phyloP scores from a whole-genome alignment of 2,888 invertebrate genomes.

The Aleiodes alternator region DNA sequence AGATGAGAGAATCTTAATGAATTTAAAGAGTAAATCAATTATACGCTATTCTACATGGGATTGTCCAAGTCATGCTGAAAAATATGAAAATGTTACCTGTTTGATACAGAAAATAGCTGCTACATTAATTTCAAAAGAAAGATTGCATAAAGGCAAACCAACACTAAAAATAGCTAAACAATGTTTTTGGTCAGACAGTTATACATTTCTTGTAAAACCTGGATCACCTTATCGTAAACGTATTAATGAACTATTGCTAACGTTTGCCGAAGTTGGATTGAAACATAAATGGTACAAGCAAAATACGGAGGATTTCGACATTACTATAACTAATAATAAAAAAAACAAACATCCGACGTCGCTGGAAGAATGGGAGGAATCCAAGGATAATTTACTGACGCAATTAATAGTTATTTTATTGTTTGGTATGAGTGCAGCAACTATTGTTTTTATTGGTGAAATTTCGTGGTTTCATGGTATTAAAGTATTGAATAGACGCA shows the following conservation, averaged over 20 bases:
- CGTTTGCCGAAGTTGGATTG: slow-evolving; percentile 26
- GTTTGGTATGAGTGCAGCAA: slow-evolving; percentile 21
- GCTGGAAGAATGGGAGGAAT: not conserved
- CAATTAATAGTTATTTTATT: slow-evolving; percentile 32
- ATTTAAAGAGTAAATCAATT: slow-evolving; percentile 39
- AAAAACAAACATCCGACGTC: not conserved
- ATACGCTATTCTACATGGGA: not conserved
- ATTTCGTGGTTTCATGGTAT: not conserved
- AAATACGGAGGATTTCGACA: not conserved
- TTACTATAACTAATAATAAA: not conserved
- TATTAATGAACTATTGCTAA: slow-evolving; percentile 18
- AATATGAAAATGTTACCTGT: slow-evolving; percentile 48
- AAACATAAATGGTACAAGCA: slow-evolving; percentile 29
- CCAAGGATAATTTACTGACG: slow-evolving; percentile 9
- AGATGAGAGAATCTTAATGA: slow-evolving; percentile 34
- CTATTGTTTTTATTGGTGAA: slow-evolving; percentile 33
- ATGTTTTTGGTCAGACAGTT: slow-evolving; percentile 50
- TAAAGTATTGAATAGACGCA: slow-evolving; percentile 48
- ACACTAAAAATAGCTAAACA: slow-evolving; percentile 32
- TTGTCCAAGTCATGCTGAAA: slow-evolving; percentile 34
- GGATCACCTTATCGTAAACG: slow-evolving; percentile 42
- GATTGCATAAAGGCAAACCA: slow-evolving; percentile 5
- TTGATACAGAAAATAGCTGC: slow-evolving; percentile 43
- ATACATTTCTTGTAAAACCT: slow-evolving; percentile 42
- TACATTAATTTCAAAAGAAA: not conserved